Conservation (phyloP, 2,888 invertebrate species). For the Octodonta nipae region DNA sequence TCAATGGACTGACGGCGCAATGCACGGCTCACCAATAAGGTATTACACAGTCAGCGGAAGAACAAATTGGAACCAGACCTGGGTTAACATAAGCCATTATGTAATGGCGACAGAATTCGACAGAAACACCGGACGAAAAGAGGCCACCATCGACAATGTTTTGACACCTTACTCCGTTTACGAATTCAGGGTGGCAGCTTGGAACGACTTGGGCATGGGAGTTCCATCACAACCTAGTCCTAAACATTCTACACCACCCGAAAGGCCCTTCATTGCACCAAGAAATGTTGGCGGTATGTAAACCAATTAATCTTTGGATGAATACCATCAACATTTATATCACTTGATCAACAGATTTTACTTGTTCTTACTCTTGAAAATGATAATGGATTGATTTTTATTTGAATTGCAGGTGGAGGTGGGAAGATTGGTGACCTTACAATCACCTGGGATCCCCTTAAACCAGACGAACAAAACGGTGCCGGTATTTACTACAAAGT, state of each 20-base stretch:
- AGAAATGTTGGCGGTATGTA: constrained; percentile 47
- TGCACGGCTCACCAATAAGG: constrained; percentile 66
- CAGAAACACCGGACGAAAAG: constrained; percentile 53
- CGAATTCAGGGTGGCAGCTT: constrained; percentile 79
- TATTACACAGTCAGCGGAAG: constrained; percentile 67
- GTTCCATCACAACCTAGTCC: constrained; percentile 72
- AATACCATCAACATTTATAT: no score
- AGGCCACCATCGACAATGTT: constrained; percentile 52
- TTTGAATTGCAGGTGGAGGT: constrained; percentile 57
- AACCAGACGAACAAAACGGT: constrained; percentile 71
- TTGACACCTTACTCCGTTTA: constrained; percentile 82
- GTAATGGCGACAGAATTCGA: constrained; percentile 62
- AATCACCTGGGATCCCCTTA: constrained; percentile 75
- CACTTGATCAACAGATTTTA: no score
- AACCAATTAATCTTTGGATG: constrained; percentile 1
- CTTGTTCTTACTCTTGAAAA: neutral
- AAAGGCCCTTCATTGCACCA: constrained; percentile 65
- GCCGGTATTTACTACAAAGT: constrained; percentile 81
- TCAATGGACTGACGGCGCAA: constrained; percentile 82
- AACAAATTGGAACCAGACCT: constrained; percentile 74
- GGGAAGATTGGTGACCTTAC: constrained; percentile 90
- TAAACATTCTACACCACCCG: constrained; percentile 69
- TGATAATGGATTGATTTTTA: neutral
- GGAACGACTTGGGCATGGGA: constrained; percentile 73
- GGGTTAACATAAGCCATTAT: constrained; percentile 56